Evolutionary conservation across 1,140 invertebrate species (phyloP).

Genomic region (Trissolcus basalis): DNA sequence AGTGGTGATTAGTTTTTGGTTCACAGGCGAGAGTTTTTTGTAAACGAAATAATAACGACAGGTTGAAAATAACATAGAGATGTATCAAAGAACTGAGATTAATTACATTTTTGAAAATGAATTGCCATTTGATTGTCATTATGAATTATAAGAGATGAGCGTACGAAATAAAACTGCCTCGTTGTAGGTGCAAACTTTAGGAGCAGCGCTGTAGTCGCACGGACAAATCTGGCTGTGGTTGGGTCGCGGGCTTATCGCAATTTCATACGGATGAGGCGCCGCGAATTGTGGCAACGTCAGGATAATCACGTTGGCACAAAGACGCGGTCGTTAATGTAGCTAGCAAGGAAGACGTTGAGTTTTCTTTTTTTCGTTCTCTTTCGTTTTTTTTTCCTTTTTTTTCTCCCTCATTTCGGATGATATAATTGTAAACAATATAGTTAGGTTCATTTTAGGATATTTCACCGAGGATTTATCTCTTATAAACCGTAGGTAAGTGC

Average conservation of each 20-base stretch:
- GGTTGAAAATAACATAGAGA: no score
- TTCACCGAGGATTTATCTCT: conserved; percentile 48
- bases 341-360: conserved; percentile 36
- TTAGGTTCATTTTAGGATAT: conserved; percentile 52
- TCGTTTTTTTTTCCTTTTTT: no score
- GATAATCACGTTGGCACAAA: conserved; percentile 22
- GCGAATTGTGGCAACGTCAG: conserved; percentile 6
- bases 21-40: no score
- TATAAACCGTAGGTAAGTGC: conserved; percentile 45
- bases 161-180: conserved; percentile 47
- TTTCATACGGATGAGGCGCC: conserved; percentile 28
- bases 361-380: conserved; percentile 32
- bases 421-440: conserved; percentile 49
- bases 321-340: conserved; percentile 33
- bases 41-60: no score
- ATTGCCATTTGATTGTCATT: neutral
- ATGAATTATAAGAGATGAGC: conserved; percentile 27
- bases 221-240: conserved; percentile 66
- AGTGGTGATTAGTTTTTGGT: neutral
- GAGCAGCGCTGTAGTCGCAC: conserved; percentile 62
- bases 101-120: neutral
- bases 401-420: conserved; percentile 49
- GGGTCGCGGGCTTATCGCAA: conserved; percentile 44
- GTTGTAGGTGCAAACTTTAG: conserved; percentile 51
- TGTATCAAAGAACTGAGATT: neutral